Evolutionary conservation across 1,140 invertebrate genomes (phyloP).

Genomic region (Gonatopus flavifemur): DNA sequence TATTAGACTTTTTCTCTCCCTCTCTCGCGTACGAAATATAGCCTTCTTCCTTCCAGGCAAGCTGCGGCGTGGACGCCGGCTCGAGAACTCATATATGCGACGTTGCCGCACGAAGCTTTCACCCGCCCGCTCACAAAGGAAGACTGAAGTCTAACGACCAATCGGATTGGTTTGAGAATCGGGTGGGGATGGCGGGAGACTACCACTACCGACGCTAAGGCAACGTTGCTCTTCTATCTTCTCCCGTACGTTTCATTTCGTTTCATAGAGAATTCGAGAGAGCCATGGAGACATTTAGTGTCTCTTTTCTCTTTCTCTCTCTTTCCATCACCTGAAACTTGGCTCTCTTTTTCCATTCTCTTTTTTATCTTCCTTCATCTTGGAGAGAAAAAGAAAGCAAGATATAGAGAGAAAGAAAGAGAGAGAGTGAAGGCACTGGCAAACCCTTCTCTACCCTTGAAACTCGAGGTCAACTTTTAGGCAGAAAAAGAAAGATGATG

Average conservation of each 20-base stretch:
- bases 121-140: constrained; percentile 56
- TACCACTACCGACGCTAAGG: constrained; percentile 26
- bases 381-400: constrained; percentile 11
- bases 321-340: not conserved
- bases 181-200: constrained; percentile 49
- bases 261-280: constrained; percentile 37
- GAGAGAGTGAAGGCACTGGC: constrained; percentile 33
- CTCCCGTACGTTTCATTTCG: constrained; percentile 26
- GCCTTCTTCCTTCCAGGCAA: constrained; percentile 41
- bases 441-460: constrained; percentile 55
- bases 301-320: constrained; percentile 1
- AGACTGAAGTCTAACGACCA: constrained; percentile 40
- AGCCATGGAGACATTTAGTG: constrained; percentile 23
- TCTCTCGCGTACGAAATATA: constrained; percentile 21
- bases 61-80: constrained; percentile 29
- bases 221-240: constrained; percentile 44
- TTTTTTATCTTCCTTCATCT: not conserved
- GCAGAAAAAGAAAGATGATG: constrained; percentile 37
- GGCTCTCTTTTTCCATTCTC: not conserved
- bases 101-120: constrained; percentile 47
- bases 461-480: constrained; percentile 60
- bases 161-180: constrained; percentile 25
- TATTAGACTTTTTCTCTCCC: constrained; percentile 7
- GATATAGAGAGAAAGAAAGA: constrained; percentile 19
- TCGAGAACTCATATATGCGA: constrained; percentile 35